Percentiles rank a stretch among this genome's conserved stretches.
These are phyloP conservation scores for Hippocampus kuda DNA, from an alignment of 2,797 vertebrate species.

Conservation along the genomic window DNA sequence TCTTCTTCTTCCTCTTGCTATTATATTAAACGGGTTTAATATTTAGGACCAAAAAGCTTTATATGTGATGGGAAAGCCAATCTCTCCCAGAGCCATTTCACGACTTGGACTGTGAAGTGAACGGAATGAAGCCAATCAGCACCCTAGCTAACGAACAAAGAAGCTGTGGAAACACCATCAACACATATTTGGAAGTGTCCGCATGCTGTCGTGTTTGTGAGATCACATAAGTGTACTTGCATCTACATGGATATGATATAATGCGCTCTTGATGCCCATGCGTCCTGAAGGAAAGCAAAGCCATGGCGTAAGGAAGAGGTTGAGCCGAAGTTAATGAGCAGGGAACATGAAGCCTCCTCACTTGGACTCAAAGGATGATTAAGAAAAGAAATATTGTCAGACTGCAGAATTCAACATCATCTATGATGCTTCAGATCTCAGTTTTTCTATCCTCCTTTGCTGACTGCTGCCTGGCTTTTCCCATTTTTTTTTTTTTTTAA, in stretches of 20 bases:
- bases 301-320: constrained; percentile 43
- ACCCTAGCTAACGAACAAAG: too few species aligned
- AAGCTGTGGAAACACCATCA: too few species aligned
- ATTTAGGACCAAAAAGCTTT: too few species aligned
- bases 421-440: constrained; percentile 36
- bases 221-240: constrained; percentile 8
- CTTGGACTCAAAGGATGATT: constrained; percentile 41
- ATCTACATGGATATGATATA: constrained; percentile 32
- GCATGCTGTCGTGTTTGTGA: too few species aligned
- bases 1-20: too few species aligned
- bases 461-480: constrained; percentile 12
- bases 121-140: too few species aligned
- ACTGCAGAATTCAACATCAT: constrained; percentile 52
- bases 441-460: constrained; percentile 23
- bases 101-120: too few species aligned
- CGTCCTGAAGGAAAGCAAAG: constrained; percentile 32
- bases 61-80: too few species aligned
- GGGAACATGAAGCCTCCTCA: constrained; percentile 47
- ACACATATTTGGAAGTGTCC: too few species aligned
- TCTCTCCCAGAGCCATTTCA: too few species aligned
- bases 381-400: constrained; percentile 57
- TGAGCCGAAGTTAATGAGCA: constrained; percentile 50
- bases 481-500: constrained; percentile 1
- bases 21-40: too few species aligned
- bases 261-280: constrained; percentile 17